These are phyloP conservation scores for Poicephalus meyeri DNA, from an alignment of 2,113 vertebrate species.

Conservation along the genomic window DNA sequence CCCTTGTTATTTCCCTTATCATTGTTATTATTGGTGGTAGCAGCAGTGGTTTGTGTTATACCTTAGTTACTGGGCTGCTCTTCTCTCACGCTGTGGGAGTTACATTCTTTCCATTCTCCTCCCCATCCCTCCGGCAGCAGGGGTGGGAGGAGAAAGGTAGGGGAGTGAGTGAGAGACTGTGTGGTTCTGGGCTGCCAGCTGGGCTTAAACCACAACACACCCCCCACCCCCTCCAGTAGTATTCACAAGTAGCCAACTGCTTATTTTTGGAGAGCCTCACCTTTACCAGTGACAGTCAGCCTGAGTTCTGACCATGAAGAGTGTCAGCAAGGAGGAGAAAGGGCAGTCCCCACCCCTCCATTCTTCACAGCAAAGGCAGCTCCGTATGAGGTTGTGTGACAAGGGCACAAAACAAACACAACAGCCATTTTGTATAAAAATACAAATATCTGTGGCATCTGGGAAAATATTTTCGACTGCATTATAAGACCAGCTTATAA, in stretches of 20 bases:
- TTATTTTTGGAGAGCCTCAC: background rate
- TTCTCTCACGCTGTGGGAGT: too few species aligned
- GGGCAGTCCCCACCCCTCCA: background rate
- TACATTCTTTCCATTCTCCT: too few species aligned
- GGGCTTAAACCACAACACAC: too few species aligned
- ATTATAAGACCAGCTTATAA: background rate
- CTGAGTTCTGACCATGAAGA: background rate
- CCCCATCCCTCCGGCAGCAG: too few species aligned
- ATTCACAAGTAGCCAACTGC: background rate
- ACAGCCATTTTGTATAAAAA: background rate
- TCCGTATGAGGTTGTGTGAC: accelerated
- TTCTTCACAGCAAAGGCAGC: background rate
- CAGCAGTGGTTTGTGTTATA: too few species aligned
- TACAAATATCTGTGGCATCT: background rate
- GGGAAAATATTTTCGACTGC: background rate
- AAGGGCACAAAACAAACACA: background rate
- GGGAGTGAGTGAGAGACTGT: too few species aligned
- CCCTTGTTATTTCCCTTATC: too few species aligned
- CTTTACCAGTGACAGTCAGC: background rate
- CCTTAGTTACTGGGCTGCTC: too few species aligned
- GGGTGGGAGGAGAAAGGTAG: too few species aligned
- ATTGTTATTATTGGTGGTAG: too few species aligned
- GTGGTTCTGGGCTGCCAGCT: too few species aligned
- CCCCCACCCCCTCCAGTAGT: accelerated
- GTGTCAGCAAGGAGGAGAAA: background rate